Evolutionary conservation across 2,113 vertebrate species (phyloP), one percentile per base, ranked within the genome.

Genomic region (Heloderma charlesbogerti): DNA sequence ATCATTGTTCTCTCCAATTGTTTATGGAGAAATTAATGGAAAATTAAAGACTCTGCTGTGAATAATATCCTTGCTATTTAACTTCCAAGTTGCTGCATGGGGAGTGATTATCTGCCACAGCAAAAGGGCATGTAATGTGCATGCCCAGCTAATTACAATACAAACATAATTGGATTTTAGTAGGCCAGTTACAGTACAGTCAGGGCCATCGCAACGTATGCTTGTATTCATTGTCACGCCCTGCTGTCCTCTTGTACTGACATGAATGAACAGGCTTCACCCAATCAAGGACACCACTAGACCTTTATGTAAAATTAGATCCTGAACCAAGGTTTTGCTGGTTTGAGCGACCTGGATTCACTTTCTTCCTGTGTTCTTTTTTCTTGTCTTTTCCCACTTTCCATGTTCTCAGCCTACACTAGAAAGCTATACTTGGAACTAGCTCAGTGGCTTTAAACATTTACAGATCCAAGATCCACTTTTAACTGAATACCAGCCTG

Each of bases 21-120:
- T 82, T 82, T 89, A 54, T 72, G 78, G 40, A 89, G 79, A 79
- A 40, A 83, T 89, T 89, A 89, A 83, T 83, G 66, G 80, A 74
- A 89, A 89, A 83, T 74, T 89, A 72, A 82, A 83, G 67, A 57
- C 79, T 48, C 48, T 71, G 79, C 48, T 34, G 43, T 83, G 77
- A 89, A 82, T 89, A 89, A 89, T 57, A 74, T 13, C 34, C 66
- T 83, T 25, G 45, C 79, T 31, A 48, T 60, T 89, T 89, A 71
- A 83, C 67, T 89, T 89, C 67, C 45, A 74, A 43, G 78, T 89
- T 83, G 48, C n/a, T 89, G 66, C 40, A 72, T 60, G n/a, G 79
- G 63, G 25, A 81, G 43, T 89, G 25, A 67, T 88, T 9, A 89
- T 72, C 79, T 74, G 8, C 48, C 20, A 13, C 79, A 57, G 79